Base-by-base conservation (phyloP, 2,113 vertebrate species). In the Crocuta crocuta region DNA sequence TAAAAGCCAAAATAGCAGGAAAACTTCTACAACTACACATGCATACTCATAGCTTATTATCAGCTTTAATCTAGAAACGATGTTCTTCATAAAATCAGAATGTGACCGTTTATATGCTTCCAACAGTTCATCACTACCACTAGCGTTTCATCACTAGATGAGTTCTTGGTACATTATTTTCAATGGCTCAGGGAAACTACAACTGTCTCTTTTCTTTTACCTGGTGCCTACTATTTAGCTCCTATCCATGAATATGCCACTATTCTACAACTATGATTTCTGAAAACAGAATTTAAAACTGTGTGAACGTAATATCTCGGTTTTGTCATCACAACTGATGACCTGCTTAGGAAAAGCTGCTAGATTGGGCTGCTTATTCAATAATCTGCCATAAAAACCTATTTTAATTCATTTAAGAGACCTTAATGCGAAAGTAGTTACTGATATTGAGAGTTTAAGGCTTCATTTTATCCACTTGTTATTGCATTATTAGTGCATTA, bases 291-390 rank as follows among this genome's bases (percentile, higher is more conserved):
- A 70, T 17, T 39, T 39, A 84, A 13, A 39, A 13, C 15, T 45
- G 0, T n/a, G 0, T 65, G 2, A 73, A 0, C 0, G 17, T 53
- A 15, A 7, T 33, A 70, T 31, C 15, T 35, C 21, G n/a, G 24
- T 79, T 93, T 91, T 39, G 15, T 70, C 28, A 81, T 43, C 35
- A 76, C 1, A 35, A 50, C 0, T 11, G 15, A 78, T 12, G 23
- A 26, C 66, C 43, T 90, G 39, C 5, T 89, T 50, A 81, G 84
- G 23, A 71, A 80, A 89, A 70, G 7, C 3, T 13, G 68, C 4
- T 45, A 61, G 3, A 31, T 66, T 15, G 33, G 24, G 10, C 1
- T 66, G 5, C 4, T 82, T 94, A 82, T 43, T 80, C 65, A 82
- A 65, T 48, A 90, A 35, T 84, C 21, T 89, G 3, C 28, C 55